A percentile compares a stretch with the other conserved stretches of the same genome.
These are phyloP conservation scores for Pygoscelis antarcticus DNA, from an alignment of 2,113 vertebrate genomes.

Conservation along the genomic window DNA sequence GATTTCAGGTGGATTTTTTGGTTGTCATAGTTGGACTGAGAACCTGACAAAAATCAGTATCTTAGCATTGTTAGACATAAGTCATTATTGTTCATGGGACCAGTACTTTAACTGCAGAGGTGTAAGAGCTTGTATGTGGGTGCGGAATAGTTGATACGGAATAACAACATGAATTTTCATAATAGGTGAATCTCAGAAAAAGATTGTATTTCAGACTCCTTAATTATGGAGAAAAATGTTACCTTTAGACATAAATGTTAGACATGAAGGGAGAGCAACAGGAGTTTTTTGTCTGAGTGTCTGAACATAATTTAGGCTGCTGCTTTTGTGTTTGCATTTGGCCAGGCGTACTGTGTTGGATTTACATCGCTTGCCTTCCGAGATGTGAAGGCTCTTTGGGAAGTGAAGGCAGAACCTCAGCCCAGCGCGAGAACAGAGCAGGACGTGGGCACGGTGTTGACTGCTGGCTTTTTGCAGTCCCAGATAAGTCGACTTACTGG, in stretches of 20 bases:
- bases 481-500: neutral
- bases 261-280: neutral
- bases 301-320: neutral
- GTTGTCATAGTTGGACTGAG: neutral
- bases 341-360: neutral
- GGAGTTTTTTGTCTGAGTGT: neutral
- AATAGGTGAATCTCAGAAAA: neutral
- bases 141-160: neutral
- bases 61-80: neutral
- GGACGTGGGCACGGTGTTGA: neutral
- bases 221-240: neutral
- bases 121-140: neutral
- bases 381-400: neutral
- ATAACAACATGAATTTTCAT: neutral
- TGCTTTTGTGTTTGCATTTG: neutral
- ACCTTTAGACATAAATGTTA: neutral
- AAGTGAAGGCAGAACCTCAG: neutral
- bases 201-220: neutral
- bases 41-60: neutral
- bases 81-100: neutral
- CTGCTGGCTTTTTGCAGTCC: neutral
- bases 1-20: neutral
- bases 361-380: fast-evolving
- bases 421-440: fast-evolving
- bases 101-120: neutral